These are phyloP conservation scores for Luscinia luscinia DNA, from an alignment of 2,797 vertebrate genomes.

Conservation along the genomic window DNA sequence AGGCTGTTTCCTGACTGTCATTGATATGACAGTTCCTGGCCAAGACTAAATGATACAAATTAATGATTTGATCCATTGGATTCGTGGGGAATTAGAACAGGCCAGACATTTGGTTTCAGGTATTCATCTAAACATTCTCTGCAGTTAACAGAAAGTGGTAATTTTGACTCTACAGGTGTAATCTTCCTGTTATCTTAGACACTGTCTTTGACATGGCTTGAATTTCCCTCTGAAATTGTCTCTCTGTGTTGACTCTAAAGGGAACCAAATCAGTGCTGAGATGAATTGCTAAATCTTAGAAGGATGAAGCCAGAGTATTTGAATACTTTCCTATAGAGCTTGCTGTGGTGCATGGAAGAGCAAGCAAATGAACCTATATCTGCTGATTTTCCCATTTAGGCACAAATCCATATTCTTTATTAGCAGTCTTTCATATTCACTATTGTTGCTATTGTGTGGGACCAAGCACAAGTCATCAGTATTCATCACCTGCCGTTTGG, in stretches of 20 bases:
- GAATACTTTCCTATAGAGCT: background rate
- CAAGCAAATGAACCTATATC: background rate
- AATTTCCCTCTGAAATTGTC: background rate
- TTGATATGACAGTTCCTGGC: background rate
- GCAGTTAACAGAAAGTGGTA: background rate
- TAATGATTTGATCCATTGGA: background rate
- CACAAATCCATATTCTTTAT: slow-evolving; percentile 48
- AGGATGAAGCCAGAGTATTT: background rate
- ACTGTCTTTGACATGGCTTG: background rate
- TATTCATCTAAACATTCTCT: slow-evolving; percentile 9
- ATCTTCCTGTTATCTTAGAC: slow-evolving; percentile 13
- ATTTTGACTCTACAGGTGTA: background rate
- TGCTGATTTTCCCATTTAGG: slow-evolving; percentile 38
- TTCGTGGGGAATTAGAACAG: background rate
- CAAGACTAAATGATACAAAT: background rate
- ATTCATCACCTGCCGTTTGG: slow-evolving; percentile 57
- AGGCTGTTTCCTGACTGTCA: background rate
- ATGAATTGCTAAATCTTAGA: background rate
- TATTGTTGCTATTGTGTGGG: slow-evolving; percentile 49
- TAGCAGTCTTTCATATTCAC: slow-evolving; percentile 36
- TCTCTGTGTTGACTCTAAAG: background rate
- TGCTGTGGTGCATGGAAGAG: background rate
- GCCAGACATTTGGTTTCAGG: background rate
- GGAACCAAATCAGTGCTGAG: background rate
- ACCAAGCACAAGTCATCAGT: slow-evolving; percentile 48